A percentile compares a stretch with the other conserved stretches of the same genome.
Conservation (phyloP, 2,888 invertebrate species). For the Nycteola revayana region DNA sequence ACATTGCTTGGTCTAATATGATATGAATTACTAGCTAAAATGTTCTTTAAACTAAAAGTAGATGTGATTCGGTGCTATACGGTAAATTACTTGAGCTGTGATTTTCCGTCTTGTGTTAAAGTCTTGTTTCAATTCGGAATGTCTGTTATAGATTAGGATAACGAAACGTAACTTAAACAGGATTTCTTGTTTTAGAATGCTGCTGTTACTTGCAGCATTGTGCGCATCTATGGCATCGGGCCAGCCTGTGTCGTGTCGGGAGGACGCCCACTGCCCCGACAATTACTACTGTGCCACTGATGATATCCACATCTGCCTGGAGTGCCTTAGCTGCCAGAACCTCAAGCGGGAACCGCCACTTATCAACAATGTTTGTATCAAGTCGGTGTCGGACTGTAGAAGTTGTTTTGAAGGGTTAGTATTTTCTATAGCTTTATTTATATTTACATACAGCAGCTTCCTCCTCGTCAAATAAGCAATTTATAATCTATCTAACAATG, state of each 20-base stretch:
- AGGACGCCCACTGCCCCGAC: slow-evolving; percentile 41
- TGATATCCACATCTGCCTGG: slow-evolving; percentile 33
- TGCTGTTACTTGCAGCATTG: slow-evolving; percentile 13
- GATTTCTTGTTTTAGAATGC: slow-evolving; percentile 22
- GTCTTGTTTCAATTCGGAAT: too few species aligned
- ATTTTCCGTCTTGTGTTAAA: too few species aligned
- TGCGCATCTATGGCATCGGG: slow-evolving; percentile 13
- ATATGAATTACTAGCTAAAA: too few species aligned
- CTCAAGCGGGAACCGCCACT: slow-evolving; percentile 46
- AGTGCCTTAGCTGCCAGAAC: slow-evolving; percentile 52
- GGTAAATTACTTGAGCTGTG: too few species aligned
- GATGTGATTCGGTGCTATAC: too few species aligned
- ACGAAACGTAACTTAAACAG: not conserved
- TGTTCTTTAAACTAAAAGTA: too few species aligned
- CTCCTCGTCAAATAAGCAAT: too few species aligned
- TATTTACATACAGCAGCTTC: too few species aligned
- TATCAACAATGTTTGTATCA: slow-evolving; percentile 38
- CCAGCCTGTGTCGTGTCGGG: slow-evolving; percentile 37
- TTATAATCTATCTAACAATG: too few species aligned
- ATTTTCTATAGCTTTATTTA: too few species aligned
- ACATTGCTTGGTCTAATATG: too few species aligned
- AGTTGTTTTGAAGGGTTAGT: slow-evolving; percentile 49
- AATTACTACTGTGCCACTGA: slow-evolving; percentile 48
- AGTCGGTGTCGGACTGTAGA: slow-evolving; percentile 54
- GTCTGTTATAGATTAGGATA: too few species aligned